Evolutionary conservation across 2,113 vertebrate species (phyloP).

Genomic region (Leptobrachium leishanense): DNA sequence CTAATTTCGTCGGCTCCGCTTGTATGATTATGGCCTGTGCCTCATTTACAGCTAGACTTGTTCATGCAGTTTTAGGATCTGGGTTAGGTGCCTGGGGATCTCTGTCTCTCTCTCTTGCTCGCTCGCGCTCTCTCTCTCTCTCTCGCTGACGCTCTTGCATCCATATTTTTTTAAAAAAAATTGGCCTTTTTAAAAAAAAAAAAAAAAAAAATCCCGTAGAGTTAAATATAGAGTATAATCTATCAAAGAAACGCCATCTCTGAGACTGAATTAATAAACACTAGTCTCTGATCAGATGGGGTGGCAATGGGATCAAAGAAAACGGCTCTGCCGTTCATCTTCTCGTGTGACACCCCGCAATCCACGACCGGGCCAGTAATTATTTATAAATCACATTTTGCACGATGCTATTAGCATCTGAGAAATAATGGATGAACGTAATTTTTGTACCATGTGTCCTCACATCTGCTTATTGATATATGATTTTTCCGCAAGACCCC

Average conservation of each 20-base stretch:
- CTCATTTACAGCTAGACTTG: conserved; percentile 14
- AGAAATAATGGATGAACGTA: conserved; percentile 23
- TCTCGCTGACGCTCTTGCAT: conserved; percentile 15
- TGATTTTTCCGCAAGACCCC: neutral
- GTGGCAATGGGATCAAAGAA: neutral
- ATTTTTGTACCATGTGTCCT: conserved; percentile 32
- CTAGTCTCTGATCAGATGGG: conserved; percentile 3
- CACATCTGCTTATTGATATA: conserved; percentile 26
- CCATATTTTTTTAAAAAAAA: conserved; percentile 12
- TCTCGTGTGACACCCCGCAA: conserved; percentile 8
- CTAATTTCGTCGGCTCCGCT: neutral
- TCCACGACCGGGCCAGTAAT: conserved; percentile 20
- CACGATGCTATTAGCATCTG: conserved; percentile 9
- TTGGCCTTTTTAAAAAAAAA: neutral
- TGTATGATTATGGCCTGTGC: neutral
- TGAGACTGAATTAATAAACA: conserved; percentile 3
- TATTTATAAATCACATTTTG: conserved; percentile 33
- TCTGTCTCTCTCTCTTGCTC: conserved; percentile 6
- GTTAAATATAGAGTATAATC: conserved; percentile 8
- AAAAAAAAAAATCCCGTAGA: neutral
- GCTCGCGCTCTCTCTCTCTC: neutral
- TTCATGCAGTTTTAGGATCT: conserved; percentile 35
- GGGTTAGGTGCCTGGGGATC: conserved; percentile 46
- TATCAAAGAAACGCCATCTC: conserved; percentile 1
- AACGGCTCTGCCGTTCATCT: neutral